phyloP scores from a whole-genome alignment of 2,113 vertebrate genomes.

The Tachysurus fulvidraco region DNA sequence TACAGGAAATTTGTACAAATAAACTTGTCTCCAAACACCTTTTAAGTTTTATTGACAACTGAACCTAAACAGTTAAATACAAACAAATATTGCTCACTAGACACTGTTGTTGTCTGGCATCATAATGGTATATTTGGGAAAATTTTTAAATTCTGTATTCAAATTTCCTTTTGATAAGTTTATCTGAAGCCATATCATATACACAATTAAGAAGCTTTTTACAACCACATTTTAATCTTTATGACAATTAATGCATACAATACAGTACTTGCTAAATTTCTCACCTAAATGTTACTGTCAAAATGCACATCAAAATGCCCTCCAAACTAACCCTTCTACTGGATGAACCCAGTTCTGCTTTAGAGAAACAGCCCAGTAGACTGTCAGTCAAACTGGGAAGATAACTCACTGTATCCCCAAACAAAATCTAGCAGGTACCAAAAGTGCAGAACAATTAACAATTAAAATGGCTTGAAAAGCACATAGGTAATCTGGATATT shows the following conservation, averaged over 20 bases:
- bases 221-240: neutral
- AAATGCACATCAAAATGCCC: neutral
- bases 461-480: neutral
- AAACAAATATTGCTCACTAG: neutral
- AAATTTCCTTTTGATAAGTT: neutral
- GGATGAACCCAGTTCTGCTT: too few relatives aligned
- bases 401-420: neutral
- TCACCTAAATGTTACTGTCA: neutral
- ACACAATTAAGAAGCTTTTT: neutral
- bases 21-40: neutral
- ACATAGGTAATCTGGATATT: neutral
- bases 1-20: neutral
- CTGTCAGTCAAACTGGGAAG: neutral
- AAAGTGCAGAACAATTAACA: neutral
- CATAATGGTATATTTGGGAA: neutral
- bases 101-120: neutral
- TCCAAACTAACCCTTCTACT: neutral
- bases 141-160: neutral
- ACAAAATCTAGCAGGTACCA: neutral
- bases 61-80: neutral
- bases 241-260: neutral
- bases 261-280: neutral
- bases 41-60: neutral
- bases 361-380: too few relatives aligned
- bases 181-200: neutral